Evolutionary conservation across 2,797 vertebrate species (phyloP).

Genomic region (Scolopax rusticola): DNA sequence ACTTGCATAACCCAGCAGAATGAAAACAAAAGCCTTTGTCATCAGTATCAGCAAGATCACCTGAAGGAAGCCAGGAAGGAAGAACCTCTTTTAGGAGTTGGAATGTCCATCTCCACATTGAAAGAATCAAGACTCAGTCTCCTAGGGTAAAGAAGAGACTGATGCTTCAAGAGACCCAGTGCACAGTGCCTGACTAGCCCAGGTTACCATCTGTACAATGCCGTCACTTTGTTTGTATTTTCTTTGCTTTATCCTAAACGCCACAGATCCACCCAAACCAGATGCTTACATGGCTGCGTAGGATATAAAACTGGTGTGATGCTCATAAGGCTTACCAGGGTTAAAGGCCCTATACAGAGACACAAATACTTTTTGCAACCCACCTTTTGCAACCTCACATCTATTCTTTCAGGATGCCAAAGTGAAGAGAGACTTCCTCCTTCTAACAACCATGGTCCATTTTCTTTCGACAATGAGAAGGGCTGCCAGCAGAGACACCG

Average conservation of each 20-base stretch:
- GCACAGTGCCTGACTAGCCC: neutral
- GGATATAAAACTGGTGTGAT: neutral
- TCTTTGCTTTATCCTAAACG: neutral
- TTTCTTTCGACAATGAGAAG: accelerated
- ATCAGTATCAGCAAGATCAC: neutral
- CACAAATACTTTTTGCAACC: neutral
- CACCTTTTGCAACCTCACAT: neutral
- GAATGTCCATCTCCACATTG: neutral
- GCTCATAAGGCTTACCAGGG: neutral
- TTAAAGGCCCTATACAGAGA: neutral
- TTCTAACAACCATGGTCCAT: accelerated
- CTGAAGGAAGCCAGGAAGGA: neutral
- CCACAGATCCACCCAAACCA: neutral
- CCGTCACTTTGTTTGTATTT: neutral
- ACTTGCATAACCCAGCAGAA: neutral
- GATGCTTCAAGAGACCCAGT: neutral
- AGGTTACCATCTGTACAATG: neutral
- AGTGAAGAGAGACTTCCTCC: neutral
- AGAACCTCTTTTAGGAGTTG: neutral
- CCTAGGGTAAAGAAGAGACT: neutral
- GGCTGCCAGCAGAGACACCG: neutral
- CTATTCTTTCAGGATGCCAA: neutral
- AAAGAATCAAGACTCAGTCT: neutral
- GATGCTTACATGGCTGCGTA: accelerated
- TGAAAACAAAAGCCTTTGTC: neutral